Percentiles rank a stretch among this genome's conserved stretches.
phyloP scores from a whole-genome alignment of 2,113 vertebrate species.

The Micromys minutus region DNA sequence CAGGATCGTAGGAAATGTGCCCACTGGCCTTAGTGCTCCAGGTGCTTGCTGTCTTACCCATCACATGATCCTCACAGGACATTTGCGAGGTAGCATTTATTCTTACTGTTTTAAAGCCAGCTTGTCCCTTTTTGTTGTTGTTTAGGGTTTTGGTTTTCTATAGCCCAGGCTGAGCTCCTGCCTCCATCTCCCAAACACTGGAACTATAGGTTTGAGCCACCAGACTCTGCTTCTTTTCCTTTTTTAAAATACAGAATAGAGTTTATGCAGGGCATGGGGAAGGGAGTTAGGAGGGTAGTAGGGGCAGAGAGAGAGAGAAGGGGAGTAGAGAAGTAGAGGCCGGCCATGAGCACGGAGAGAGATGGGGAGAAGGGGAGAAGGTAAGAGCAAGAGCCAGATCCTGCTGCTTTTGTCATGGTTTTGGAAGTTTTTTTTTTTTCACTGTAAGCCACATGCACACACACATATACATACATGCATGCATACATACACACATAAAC shows the following conservation, averaged over 20 bases:
- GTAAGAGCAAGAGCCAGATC: no score
- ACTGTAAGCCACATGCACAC: no score
- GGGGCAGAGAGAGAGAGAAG: no score
- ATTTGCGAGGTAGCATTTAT: background rate
- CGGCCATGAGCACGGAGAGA: no score
- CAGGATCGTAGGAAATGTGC: background rate
- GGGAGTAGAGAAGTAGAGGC: no score
- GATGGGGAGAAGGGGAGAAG: no score
- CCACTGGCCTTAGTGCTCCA: background rate
- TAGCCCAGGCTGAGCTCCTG: background rate
- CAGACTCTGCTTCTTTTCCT: background rate
- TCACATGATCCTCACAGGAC: background rate
- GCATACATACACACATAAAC: no score
- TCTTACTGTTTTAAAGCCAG: background rate
- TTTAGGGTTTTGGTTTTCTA: background rate
- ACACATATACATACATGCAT: no score
- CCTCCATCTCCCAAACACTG: background rate
- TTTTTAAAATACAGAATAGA: no score
- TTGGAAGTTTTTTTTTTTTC: constrained; percentile 37
- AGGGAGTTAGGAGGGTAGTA: no score
- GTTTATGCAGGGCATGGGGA: no score
- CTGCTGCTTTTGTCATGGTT: background rate
- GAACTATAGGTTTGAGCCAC: background rate
- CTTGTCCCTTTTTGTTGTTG: background rate
- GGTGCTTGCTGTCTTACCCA: background rate